Evolutionary conservation across 2,888 invertebrate species (phyloP), one percentile per base, ranked within the genome.

Genomic region (Latrodectus hesperus): DNA sequence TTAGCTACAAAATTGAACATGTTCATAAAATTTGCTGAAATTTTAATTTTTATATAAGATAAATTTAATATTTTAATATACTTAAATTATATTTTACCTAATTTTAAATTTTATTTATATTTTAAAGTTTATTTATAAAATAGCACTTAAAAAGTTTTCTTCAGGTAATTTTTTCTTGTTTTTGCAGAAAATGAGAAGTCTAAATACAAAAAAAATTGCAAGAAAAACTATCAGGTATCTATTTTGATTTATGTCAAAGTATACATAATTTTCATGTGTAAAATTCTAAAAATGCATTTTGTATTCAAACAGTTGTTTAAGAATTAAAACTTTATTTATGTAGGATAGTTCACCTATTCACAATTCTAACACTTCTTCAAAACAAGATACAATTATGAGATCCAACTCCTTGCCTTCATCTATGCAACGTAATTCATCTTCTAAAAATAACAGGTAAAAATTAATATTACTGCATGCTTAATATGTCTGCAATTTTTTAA

Each of bases 331-430:
- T 52, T 55, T 60, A 22, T 67, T 81, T 65, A 26, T 49, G 6
- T 38, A 86, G 86, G 81, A 86, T 65, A 38, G 77, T 16, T 81
- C 86, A 22, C 81, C 81, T 55, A 49, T 22, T 49, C 86, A 81
- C 26, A 71, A 52, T 74, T 9, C 14, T 53, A 80, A 64, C 52
- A 71, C 22, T 17, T 17, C 75, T 11, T 12, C 26, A 6, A 81
- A 86, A 49, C 73, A 64, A 8, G 80, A 77, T 55, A 9, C 75
- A 1, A 81, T 86, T 72, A 17, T 76, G 12, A 75, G 86, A 26
- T 86, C 86, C 11, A 86, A 86, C 17, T 86, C 86, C 53, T 51
- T 86, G 52, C 81, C 86, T 14, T 77, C 86, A 53, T 68, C 78
- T 60, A 51, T 55, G 17, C 81, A 81, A n/a, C 80, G 78, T 12